Base-by-base conservation (phyloP, 2,113 vertebrate genomes). In the Tautogolabrus adspersus region DNA sequence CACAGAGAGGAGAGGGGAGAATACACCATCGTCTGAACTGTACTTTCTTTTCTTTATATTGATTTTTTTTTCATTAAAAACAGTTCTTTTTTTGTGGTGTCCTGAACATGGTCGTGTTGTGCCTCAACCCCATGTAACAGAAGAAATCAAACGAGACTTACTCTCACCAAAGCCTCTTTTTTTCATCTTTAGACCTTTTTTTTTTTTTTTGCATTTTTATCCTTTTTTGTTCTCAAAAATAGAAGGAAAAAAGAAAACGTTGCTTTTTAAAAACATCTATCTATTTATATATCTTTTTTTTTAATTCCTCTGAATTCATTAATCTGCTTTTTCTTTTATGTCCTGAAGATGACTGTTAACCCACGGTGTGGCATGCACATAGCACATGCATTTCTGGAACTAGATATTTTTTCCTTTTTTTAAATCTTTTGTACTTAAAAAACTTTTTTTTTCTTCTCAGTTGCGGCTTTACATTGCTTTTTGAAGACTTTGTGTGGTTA, bases 211-310 rank as follows among this genome's bases (percentile, higher is more conserved):
- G 26, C 64, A 30, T 91, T 88, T 34, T 90, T 81, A 77, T 72
- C 69, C 47, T 88, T 91, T 92, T 95, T 96, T 95, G 95, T 94
- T 96, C 93, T 96, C 96, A 93, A 97, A 96, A 96, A 94, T 96
- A 96, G 95, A 96, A 96, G 95, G 90, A 95, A 94, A 34, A 94
- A 94, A 94, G 85, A 93, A 95, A 93, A 94, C 86, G 79, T 92
- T 92, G 92, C 89, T 90, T 93, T 92, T 93, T 94, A 94, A 94
- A 95, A 95, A 95, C 93, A 94, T 94, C 91, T 91, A 94, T 94
- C 88, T 93, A 93, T 93, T 84, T 88, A 89, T 90, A 89, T 92
- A 86, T 92, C 79, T 88, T 87, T 47, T 62, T 72, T 71, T 64
- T 44, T 71, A 19, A 89, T 85, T 89, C 87, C 87, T 94, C 87